phyloP scores from a whole-genome alignment of 2,797 vertebrate species.

The Gobionotothen gibberifrons region DNA sequence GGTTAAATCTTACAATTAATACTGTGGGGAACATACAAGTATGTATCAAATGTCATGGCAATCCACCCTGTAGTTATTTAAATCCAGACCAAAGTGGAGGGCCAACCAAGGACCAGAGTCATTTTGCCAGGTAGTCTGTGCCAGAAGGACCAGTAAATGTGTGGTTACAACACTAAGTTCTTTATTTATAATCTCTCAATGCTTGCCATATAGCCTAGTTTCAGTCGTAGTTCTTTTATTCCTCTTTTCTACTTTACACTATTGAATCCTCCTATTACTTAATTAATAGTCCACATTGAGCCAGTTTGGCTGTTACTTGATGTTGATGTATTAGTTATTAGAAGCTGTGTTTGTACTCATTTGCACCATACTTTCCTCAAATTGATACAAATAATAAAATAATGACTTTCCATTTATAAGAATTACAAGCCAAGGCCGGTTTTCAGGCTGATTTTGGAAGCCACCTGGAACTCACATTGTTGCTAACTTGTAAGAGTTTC shows the following conservation, averaged over 20 bases:
- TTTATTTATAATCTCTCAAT: slow-evolving; percentile 3
- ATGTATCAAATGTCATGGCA: not conserved
- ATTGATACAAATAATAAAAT: slow-evolving; percentile 29
- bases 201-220: not conserved
- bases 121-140: not conserved
- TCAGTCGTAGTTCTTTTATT: slow-evolving; percentile 1
- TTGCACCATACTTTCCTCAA: slow-evolving; percentile 34
- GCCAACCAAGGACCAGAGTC: not conserved
- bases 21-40: not conserved
- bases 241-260: slow-evolving; percentile 11
- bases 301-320: slow-evolving; percentile 11
- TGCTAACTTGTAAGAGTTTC: slow-evolving; percentile 19
- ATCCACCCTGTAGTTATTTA: not conserved
- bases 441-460: slow-evolving; percentile 33
- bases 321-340: slow-evolving; percentile 22
- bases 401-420: slow-evolving; percentile 8
- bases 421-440: slow-evolving; percentile 31
- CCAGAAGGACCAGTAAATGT: not conserved
- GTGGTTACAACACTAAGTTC: not conserved
- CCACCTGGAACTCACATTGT: slow-evolving; percentile 47
- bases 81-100: not conserved
- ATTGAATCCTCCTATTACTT: slow-evolving; percentile 31
- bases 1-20: not conserved
- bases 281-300: slow-evolving; percentile 16
- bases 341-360: not conserved